Base-by-base conservation (phyloP, 2,797 vertebrate species). In the Phoebastria nigripes region DNA sequence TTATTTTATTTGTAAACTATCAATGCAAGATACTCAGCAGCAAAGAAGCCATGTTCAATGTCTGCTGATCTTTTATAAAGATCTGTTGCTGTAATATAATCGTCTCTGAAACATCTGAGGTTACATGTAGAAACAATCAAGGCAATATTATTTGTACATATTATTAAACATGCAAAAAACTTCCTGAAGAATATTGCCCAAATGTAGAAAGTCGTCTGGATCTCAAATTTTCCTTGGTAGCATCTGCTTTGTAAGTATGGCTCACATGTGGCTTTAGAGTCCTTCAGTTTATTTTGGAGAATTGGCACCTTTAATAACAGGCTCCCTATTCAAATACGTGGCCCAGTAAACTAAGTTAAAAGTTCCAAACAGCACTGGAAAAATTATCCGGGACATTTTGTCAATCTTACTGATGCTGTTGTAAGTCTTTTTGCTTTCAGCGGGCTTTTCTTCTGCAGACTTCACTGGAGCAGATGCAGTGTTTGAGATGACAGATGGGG, bases 311-410 rank as follows among this genome's bases (percentile, higher is more conserved):
- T 99, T 99, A 94, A 99, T 99, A 66, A 99, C 99, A 2, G 99
- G 99, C 94, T 99, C 99, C 98, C 99, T 98, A 97, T 99, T 99
- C 97, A 99, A 98, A 98, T 99, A 99, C 0, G 99, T 99, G 69
- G 99, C 99, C 99, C 99, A 99, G 98, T 99, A 99, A 58, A 99
- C 99, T 91, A 99, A 98, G 97, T 99, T 99, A 97, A 99, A 99
- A 92, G 99, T 99, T 97, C 99, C 99, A 92, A 99, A 99, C 80
- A 99, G 98, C 73, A 99, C 98, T 1, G 99, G 99, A 94, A 99
- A 99, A 92, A 99, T 98, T 92, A 99, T 99, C 93, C 99, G 98
- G 95, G 99, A 99, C 99, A 99, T 99, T 98, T 99, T 99, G 98
- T 99, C 99, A 47, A 99, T 99, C 98, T 99, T 99, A 98, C 99